Evolutionary conservation across 2,888 invertebrate genomes (phyloP).

Genomic region (Apotomis turbidana): DNA sequence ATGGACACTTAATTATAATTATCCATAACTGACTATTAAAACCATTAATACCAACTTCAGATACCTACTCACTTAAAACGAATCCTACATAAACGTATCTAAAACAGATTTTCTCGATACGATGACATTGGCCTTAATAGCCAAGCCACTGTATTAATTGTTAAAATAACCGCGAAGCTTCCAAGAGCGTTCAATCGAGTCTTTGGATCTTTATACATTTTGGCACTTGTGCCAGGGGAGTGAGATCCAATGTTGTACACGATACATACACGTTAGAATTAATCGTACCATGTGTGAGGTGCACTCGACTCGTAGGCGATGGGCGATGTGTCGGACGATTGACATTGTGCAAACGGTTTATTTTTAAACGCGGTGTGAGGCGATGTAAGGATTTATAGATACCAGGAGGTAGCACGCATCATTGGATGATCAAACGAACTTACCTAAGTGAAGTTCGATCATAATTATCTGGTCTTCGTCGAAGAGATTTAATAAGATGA

Average conservation of each 20-base stretch:
- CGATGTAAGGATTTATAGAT: neutral
- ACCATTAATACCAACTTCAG: neutral
- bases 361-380: constrained; percentile 28
- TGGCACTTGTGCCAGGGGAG: neutral
- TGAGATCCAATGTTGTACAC: neutral
- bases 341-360: constrained; percentile 33
- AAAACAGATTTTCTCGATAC: neutral
- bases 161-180: constrained; percentile 12
- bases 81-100: neutral
- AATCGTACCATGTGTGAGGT: neutral
- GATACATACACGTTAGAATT: neutral
- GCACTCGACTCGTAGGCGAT: constrained; percentile 3
- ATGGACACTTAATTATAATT: too few relatives aligned
- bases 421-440: too few relatives aligned
- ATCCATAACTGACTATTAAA: neutral
- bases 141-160: neutral
- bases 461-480: too few relatives aligned
- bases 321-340: constrained; percentile 24
- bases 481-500: too few relatives aligned
- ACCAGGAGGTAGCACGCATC: too few relatives aligned
- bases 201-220: neutral
- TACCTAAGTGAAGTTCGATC: too few relatives aligned
- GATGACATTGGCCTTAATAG: neutral
- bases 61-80: neutral
- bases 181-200: constrained; percentile 8